These are phyloP conservation scores for Erebia ligea DNA, from an alignment of 2,888 invertebrate species.

Conservation along the genomic window DNA sequence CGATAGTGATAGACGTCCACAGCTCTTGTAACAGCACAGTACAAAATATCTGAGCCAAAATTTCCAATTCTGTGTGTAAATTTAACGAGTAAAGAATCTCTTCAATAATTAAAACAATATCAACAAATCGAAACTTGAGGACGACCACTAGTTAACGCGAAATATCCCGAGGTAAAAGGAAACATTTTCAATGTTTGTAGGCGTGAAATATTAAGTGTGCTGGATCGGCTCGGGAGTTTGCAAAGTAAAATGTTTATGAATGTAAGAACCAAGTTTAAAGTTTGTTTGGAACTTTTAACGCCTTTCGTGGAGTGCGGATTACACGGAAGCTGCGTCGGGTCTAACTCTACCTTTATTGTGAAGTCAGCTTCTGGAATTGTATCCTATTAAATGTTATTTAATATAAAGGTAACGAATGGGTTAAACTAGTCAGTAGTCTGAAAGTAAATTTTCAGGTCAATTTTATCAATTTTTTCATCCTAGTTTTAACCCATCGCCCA, in stretches of 20 bases:
- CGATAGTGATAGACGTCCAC: too few species aligned
- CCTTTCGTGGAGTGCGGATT: slow-evolving; percentile 65
- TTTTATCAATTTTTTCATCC: too few species aligned
- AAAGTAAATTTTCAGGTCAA: neutral
- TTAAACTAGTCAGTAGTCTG: neutral
- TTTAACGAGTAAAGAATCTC: neutral
- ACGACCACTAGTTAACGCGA: slow-evolving; percentile 12
- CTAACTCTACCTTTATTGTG: slow-evolving; percentile 44
- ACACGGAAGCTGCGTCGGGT: slow-evolving; percentile 77
- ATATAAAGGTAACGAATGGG: neutral
- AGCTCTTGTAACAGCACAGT: too few species aligned
- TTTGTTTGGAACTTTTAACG: slow-evolving; percentile 64
- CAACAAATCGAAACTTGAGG: neutral
- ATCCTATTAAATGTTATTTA: neutral
- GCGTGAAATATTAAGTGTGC: slow-evolving; percentile 63
- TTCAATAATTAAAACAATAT: neutral
- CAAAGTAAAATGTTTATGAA: slow-evolving; percentile 78
- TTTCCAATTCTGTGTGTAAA: too few species aligned
- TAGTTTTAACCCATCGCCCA: too few species aligned
- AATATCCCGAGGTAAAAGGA: slow-evolving; percentile 22
- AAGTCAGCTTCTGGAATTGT: slow-evolving; percentile 4
- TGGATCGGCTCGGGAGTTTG: slow-evolving; percentile 49
- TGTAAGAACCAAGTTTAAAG: slow-evolving; percentile 67
- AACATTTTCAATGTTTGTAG: slow-evolving; percentile 46
- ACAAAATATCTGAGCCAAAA: too few species aligned